Percentiles rank a stretch among this genome's conserved stretches.
phyloP scores from a whole-genome alignment of 2,113 vertebrate genomes.

The Thymallus thymallus region DNA sequence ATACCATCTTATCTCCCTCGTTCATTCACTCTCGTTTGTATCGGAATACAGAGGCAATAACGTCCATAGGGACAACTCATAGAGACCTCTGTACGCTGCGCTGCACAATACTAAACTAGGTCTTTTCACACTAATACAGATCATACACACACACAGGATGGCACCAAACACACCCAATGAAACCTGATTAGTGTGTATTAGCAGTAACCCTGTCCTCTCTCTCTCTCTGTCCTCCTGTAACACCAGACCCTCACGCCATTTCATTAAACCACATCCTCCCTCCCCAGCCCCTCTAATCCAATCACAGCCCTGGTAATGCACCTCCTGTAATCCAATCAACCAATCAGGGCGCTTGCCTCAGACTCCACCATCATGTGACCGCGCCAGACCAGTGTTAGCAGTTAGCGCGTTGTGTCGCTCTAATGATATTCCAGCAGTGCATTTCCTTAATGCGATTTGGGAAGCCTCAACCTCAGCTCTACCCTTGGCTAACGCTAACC shows the following conservation, averaged over 20 bases:
- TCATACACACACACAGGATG: slow-evolving; percentile 24
- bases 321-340: slow-evolving; percentile 82
- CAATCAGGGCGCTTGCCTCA: slow-evolving; percentile 80
- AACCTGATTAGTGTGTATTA: slow-evolving; percentile 80
- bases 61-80: slow-evolving; percentile 31
- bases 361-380: slow-evolving; percentile 78
- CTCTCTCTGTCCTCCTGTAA: slow-evolving; percentile 78
- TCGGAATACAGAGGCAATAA: slow-evolving; percentile 9
- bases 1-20: slow-evolving; percentile 64
- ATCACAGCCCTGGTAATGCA: slow-evolving; percentile 83
- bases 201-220: slow-evolving; percentile 22
- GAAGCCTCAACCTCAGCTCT: slow-evolving; percentile 62
- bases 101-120: slow-evolving; percentile 23
- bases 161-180: slow-evolving; percentile 63
- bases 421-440: slow-evolving; percentile 88
- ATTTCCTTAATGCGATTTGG: slow-evolving; percentile 77
- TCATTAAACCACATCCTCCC: slow-evolving; percentile 77
- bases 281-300: slow-evolving; percentile 74
- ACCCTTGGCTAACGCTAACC: slow-evolving; percentile 60
- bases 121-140: slow-evolving; percentile 32
- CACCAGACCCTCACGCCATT: slow-evolving; percentile 83
- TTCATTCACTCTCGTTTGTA: slow-evolving; percentile 35
- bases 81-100: slow-evolving; percentile 22
- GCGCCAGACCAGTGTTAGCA: slow-evolving; percentile 45
- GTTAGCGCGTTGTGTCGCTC: slow-evolving; percentile 78